Evolutionary conservation across 2,113 vertebrate species (phyloP), one percentile per base, ranked within the genome.

Genomic region (Phyllopteryx taeniolatus): DNA sequence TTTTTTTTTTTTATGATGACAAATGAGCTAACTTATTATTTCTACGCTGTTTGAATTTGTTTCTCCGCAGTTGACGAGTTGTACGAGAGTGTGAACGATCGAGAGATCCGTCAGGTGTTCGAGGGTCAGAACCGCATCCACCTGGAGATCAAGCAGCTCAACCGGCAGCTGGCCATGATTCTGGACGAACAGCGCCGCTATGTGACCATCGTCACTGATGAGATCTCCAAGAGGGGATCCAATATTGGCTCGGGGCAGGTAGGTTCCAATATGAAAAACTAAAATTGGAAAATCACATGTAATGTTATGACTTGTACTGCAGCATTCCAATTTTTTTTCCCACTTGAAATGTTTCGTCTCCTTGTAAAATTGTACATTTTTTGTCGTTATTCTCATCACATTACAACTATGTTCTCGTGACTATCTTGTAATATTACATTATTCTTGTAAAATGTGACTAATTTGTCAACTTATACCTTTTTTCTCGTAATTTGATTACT

Each of bases 91-190:
- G 91, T 96, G 22, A 94, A 93, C 8, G 97, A 99, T 71, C 93
- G 94, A 3, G 96, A 99, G 71, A 92, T 99, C 79, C 94, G 96
- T 73, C 98, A 99, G 72, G 93, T 99, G 76, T 99, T 99, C 71
- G 98, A 99, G 87, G 98, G 98, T 43, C 98, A 99, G 89, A 99
- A 96, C 84, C 93, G 93, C 62, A 96, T 99, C 82, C 96, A 99
- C 63, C 90, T 99, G 66, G 97, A 99, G 88, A 98, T 99, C 88
- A 99, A 99, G 75, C 96, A 99, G 84, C 92, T 99, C 33, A 94
- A 96, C 79, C 90, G 94, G 42, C 96, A 98, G 12, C 85, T 99
- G 59, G 95, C 96, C 43, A 97, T 97, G 96, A 95, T 99, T 77
- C 94, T 99, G 70, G 97, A 99, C 33, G 98, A 99, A 74, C 98